Percentiles rank a stretch among this genome's conserved stretches.
phyloP scores from a whole-genome alignment of 2,113 vertebrate genomes.

The Mobula hypostoma region DNA sequence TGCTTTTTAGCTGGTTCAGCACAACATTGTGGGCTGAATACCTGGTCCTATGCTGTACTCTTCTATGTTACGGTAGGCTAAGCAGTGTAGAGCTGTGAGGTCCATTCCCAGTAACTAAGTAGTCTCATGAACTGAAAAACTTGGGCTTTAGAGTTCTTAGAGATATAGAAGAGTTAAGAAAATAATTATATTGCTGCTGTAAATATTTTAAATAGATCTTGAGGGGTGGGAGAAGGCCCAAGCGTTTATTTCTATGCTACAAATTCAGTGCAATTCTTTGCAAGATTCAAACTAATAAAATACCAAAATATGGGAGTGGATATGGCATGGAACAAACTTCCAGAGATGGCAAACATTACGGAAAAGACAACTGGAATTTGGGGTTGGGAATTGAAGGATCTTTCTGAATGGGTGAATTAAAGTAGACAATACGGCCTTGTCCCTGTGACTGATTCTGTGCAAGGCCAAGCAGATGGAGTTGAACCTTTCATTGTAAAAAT shows the following conservation, averaged over 20 bases:
- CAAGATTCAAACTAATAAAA: neutral
- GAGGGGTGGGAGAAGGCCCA: neutral
- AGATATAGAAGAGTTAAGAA: neutral
- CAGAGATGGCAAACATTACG: neutral
- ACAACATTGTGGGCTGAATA: too few species aligned
- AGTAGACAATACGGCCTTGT: neutral
- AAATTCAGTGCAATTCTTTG: neutral
- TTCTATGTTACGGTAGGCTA: neutral
- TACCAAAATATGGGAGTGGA: neutral
- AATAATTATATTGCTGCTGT: neutral
- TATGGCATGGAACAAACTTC: neutral
- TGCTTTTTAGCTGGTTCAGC: too few species aligned
- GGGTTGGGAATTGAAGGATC: neutral
- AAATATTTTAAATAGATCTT: too few species aligned
- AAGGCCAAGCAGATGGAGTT: neutral
- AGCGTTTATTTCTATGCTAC: neutral
- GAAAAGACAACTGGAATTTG: neutral
- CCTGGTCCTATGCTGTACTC: too few species aligned
- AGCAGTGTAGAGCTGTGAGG: neutral
- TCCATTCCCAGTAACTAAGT: neutral
- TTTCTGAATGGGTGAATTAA: neutral
- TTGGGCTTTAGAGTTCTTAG: neutral
- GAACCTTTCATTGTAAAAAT: neutral
- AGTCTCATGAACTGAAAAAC: neutral
- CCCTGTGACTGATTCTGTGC: neutral